A percentile compares a stretch with the other conserved stretches of the same genome.
These are phyloP conservation scores for Clepsis dumicolana DNA, from an alignment of 2,888 invertebrate genomes.

Conservation along the genomic window DNA sequence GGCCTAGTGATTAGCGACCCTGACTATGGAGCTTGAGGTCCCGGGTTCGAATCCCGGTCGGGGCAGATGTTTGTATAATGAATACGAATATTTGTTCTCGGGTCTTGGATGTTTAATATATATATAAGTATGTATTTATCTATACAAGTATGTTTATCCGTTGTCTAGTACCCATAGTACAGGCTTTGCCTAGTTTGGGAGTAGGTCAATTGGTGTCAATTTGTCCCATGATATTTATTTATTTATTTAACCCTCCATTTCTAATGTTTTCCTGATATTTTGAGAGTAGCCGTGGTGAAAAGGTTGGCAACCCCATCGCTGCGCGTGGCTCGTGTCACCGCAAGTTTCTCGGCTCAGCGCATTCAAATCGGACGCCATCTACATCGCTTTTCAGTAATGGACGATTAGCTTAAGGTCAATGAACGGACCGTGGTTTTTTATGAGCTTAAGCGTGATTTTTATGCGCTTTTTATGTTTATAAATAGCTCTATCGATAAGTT, in stretches of 20 bases:
- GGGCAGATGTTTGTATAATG: too few species aligned
- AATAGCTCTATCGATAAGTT: conserved; percentile 10
- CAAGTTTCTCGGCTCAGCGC: conserved; percentile 59
- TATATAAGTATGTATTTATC: too few species aligned
- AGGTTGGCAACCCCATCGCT: conserved; percentile 60
- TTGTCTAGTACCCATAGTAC: too few species aligned
- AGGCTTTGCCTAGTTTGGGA: too few species aligned
- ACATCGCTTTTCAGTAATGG: conserved; percentile 66
- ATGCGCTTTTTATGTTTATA: conserved; percentile 22
- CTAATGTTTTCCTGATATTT: background rate
- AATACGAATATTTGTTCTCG: too few species aligned
- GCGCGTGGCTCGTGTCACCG: conserved; percentile 75
- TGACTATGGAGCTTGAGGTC: too few species aligned
- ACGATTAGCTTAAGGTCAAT: conserved; percentile 53
- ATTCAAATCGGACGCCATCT: conserved; percentile 72
- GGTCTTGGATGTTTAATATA: too few species aligned
- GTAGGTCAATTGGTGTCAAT: too few species aligned
- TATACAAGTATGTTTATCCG: too few species aligned
- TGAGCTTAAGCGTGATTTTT: conserved; percentile 13
- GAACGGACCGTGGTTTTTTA: conserved; percentile 40
- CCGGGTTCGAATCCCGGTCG: too few species aligned
- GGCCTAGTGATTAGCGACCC: too few species aligned
- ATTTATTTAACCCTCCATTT: background rate
- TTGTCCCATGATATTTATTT: background rate
- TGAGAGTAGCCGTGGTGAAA: conserved; percentile 47